Percentiles rank a stretch among this genome's conserved stretches.
phyloP scores from a whole-genome alignment of 2,113 vertebrate species.

The Procavia capensis region DNA sequence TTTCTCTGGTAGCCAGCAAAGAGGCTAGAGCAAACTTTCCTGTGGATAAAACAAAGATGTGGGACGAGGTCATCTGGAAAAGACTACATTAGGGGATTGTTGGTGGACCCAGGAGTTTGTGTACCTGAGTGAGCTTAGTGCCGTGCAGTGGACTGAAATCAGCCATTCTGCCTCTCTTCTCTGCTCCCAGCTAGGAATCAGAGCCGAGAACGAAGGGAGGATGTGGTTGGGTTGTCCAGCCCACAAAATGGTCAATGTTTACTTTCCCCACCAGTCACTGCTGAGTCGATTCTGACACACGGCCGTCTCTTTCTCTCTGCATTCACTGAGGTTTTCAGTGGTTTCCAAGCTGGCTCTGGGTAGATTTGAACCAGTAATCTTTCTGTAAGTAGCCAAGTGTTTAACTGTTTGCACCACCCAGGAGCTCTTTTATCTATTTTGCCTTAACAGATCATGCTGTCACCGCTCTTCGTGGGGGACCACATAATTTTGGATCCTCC shows the following conservation, averaged over 20 bases:
- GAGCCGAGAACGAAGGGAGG: neutral
- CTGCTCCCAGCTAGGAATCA: neutral
- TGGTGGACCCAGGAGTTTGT: neutral
- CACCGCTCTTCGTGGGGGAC: neutral
- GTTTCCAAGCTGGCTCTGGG: neutral
- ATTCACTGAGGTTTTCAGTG: neutral
- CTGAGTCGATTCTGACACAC: neutral
- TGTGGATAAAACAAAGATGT: neutral
- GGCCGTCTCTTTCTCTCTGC: neutral
- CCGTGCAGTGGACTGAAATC: neutral
- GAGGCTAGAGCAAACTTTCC: neutral
- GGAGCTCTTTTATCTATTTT: neutral
- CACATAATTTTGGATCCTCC: accelerated
- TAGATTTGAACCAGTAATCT: neutral
- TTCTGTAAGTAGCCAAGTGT: neutral
- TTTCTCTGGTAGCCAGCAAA: neutral
- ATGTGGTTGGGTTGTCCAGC: neutral
- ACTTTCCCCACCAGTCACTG: neutral
- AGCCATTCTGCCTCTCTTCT: neutral
- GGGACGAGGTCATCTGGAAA: neutral
- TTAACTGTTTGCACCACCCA: neutral
- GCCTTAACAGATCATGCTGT: neutral
- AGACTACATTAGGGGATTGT: neutral
- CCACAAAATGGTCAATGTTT: neutral
- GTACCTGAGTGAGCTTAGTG: neutral